These are phyloP conservation scores for Magallana nippona DNA, from an alignment of 2,888 invertebrate genomes.

Conservation along the genomic window DNA sequence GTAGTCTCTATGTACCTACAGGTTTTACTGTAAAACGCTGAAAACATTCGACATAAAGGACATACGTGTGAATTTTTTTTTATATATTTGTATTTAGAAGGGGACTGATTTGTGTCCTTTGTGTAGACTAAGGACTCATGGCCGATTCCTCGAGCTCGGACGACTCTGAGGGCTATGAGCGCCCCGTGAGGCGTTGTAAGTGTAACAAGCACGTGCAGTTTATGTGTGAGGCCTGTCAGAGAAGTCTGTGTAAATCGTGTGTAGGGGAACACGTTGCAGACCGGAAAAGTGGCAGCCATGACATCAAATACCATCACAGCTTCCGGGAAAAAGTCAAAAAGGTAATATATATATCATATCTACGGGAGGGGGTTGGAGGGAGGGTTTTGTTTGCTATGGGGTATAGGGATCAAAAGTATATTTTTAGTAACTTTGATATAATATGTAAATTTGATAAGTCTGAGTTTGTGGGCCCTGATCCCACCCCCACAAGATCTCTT, in stretches of 20 bases:
- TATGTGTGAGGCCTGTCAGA: conserved; percentile 7
- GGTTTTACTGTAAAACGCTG: too few species aligned
- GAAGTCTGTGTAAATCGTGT: conserved; percentile 4
- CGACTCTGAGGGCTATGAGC: neutral
- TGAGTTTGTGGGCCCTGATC: too few species aligned
- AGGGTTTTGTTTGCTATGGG: neutral
- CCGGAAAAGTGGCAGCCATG: conserved; percentile 1
- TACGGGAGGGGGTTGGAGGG: too few species aligned
- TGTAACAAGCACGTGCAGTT: neutral
- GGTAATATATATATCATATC: neutral
- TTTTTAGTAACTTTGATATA: too few species aligned
- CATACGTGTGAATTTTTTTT: too few species aligned
- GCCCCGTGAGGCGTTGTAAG: neutral
- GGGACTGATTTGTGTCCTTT: too few species aligned
- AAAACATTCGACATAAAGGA: too few species aligned
- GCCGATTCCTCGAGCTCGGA: neutral
- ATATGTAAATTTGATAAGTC: too few species aligned
- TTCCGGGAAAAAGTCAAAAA: neutral
- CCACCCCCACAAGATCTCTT: too few species aligned
- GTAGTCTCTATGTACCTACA: too few species aligned
- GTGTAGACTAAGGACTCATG: neutral
- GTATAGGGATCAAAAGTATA: neutral
- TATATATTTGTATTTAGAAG: too few species aligned
- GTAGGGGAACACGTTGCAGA: neutral
- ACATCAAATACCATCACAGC: neutral